Conservation (phyloP, 2,797 vertebrate genomes). For the Hozukius guyotensis region DNA sequence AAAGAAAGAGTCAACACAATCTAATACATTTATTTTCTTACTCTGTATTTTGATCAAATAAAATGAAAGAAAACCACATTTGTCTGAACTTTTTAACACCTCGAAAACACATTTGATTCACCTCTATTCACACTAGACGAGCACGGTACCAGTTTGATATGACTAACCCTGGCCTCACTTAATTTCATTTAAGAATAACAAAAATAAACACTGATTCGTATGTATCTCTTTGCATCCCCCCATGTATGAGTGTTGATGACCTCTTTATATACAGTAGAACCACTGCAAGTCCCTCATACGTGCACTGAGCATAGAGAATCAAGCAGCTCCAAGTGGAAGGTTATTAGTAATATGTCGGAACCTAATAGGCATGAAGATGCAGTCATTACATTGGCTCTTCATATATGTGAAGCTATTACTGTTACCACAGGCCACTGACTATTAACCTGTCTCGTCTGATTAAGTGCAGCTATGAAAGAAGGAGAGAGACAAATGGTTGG, state of each 20-base stretch:
- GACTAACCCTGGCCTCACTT: conserved; percentile 15
- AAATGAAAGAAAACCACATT: neutral
- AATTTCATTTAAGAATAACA: neutral
- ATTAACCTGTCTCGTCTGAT: conserved; percentile 68
- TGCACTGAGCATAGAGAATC: conserved; percentile 13
- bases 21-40: neutral
- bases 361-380: conserved; percentile 61
- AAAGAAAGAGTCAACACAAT: neutral
- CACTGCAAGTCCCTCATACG: conserved; percentile 1
- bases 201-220: neutral
- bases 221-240: neutral
- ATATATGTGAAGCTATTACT: conserved; percentile 70
- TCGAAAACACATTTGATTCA: neutral
- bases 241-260: neutral
- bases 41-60: neutral
- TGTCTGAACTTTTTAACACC: neutral
- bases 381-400: conserved; percentile 53
- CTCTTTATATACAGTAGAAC: neutral
- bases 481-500: conserved; percentile 20
- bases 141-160: neutral
- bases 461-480: conserved; percentile 46
- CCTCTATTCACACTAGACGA: neutral
- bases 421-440: conserved; percentile 56
- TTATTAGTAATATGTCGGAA: conserved; percentile 63
- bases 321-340: conserved; percentile 21